These are phyloP conservation scores for Leucoraja ocellata DNA, from an alignment of 2,797 vertebrate genomes.

Conservation along the genomic window DNA sequence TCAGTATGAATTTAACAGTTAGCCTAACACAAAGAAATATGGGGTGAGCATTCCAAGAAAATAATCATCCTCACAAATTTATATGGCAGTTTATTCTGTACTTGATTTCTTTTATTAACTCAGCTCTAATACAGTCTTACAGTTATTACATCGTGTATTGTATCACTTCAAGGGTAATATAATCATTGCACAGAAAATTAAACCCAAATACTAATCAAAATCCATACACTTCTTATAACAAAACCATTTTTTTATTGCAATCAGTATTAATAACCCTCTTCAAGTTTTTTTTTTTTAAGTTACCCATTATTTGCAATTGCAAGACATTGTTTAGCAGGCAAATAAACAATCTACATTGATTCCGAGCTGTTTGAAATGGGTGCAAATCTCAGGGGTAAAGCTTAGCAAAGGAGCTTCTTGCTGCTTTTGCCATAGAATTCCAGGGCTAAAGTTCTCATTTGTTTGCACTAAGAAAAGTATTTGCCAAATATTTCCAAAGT, in stretches of 20 bases:
- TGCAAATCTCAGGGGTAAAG: conserved; percentile 1
- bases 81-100: conserved; percentile 29
- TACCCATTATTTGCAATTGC: conserved; percentile 28
- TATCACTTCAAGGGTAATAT: conserved; percentile 31
- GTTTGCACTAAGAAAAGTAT: neutral
- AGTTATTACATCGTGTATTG: conserved; percentile 32
- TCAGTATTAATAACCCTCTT: conserved; percentile 33
- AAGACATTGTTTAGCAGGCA: neutral
- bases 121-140: neutral
- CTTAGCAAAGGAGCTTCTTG: neutral
- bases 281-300: neutral
- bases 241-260: conserved; percentile 34
- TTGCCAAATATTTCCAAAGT: neutral
- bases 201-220: conserved; percentile 38
- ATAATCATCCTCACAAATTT: conserved; percentile 29
- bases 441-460: neutral
- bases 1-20: conserved; percentile 1
- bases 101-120: conserved; percentile 36
- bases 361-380: conserved; percentile 28
- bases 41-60: conserved; percentile 9
- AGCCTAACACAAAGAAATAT: neutral
- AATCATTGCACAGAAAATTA: conserved; percentile 39
- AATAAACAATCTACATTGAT: neutral
- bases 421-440: neutral
- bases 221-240: conserved; percentile 21